These are phyloP conservation scores for Pachyrhynchus sulphureomaculatus DNA, from an alignment of 1,140 invertebrate species.

Conservation along the genomic window DNA sequence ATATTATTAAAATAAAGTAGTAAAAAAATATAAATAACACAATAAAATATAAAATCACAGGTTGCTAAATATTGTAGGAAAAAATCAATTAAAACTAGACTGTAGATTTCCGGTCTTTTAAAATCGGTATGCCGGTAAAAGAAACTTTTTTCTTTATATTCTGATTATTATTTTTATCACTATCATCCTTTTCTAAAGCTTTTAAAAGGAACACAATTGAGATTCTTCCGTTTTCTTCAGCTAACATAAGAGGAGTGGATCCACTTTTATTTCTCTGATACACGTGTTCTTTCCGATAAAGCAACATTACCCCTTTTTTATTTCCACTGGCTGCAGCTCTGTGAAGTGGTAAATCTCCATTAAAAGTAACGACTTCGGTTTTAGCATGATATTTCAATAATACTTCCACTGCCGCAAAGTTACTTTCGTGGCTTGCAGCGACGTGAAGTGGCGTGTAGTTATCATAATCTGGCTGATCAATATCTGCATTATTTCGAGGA, in stretches of 20 bases:
- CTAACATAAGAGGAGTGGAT: constrained; percentile 26
- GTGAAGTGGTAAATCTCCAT: constrained; percentile 37
- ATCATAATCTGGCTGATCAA: constrained; percentile 31
- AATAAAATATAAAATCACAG: neutral
- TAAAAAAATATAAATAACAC: neutral
- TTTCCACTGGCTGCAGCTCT: constrained; percentile 32
- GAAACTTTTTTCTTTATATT: neutral
- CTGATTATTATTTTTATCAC: neutral
- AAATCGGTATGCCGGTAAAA: neutral
- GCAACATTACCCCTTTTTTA: constrained; percentile 12
- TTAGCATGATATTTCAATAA: constrained; percentile 25
- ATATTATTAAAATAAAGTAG: too few relatives aligned
- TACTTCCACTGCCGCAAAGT: constrained; percentile 16
- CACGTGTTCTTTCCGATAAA: constrained; percentile 21
- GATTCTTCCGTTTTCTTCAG: constrained; percentile 14
- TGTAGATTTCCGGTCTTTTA: neutral
- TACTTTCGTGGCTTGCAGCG: constrained; percentile 25
- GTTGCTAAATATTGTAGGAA: neutral
- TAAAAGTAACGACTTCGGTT: constrained; percentile 13
- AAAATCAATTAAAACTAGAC: neutral
- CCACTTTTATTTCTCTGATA: constrained; percentile 26
- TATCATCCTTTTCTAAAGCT: neutral
- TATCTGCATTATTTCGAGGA: constrained; percentile 28
- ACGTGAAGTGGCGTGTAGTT: constrained; percentile 37
- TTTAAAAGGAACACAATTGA: constrained; percentile 15